phyloP scores from a whole-genome alignment of 2,113 vertebrate genomes.

The Ranitomeya imitator region DNA sequence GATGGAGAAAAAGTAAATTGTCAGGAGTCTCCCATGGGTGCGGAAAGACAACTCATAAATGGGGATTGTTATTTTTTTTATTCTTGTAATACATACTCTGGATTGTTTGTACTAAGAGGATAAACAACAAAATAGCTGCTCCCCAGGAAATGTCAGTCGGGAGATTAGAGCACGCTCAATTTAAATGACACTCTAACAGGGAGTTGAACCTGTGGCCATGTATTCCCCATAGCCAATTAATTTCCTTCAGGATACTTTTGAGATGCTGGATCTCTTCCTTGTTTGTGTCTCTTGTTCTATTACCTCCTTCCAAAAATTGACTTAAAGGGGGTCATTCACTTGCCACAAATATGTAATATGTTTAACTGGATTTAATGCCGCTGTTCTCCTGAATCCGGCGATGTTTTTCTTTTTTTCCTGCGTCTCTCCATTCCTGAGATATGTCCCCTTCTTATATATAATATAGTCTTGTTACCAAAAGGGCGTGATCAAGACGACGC shows the following conservation, averaged over 20 bases:
- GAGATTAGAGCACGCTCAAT: not conserved
- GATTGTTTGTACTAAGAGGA: not conserved
- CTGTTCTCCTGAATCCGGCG: too few species aligned
- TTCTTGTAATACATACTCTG: not conserved
- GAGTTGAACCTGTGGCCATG: not conserved
- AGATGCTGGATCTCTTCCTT: not conserved
- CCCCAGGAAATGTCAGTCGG: not conserved
- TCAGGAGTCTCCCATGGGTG: conserved; percentile 4
- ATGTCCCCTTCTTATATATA: too few species aligned
- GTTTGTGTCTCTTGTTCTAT: not conserved
- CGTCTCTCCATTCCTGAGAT: too few species aligned
- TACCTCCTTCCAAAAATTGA: too few species aligned
- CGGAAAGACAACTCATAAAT: not conserved
- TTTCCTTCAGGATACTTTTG: not conserved
- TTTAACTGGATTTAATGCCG: too few species aligned
- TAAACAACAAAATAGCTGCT: not conserved
- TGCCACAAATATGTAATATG: too few species aligned
- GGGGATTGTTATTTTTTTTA: not conserved
- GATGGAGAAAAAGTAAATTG: not conserved
- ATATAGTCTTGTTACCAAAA: too few species aligned
- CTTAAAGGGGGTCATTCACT: too few species aligned
- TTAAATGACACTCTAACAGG: not conserved
- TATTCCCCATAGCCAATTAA: not conserved
- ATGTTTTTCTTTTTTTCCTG: too few species aligned
- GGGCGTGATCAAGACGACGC: too few species aligned